A percentile compares a stretch with the other conserved stretches of the same genome.
phyloP scores from a whole-genome alignment of 2,113 vertebrate species.

The Nothoprocta pentlandii region DNA sequence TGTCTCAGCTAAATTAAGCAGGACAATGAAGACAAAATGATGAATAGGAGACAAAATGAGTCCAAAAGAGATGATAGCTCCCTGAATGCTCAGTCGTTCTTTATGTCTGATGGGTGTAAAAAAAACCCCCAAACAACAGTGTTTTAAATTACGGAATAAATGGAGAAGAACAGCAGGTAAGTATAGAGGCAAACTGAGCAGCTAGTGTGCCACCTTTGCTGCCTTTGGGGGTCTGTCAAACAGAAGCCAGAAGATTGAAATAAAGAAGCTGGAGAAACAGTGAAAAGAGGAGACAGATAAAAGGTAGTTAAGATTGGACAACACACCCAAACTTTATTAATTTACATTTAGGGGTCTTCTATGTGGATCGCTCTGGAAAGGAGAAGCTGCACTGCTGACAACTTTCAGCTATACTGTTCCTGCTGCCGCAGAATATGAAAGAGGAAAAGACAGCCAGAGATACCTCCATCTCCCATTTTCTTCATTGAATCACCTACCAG shows the following conservation, averaged over 20 bases:
- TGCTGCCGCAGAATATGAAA: background rate
- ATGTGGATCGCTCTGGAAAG: background rate
- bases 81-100: background rate
- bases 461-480: background rate
- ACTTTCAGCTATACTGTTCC: background rate
- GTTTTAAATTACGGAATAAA: conserved; percentile 22
- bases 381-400: background rate
- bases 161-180: background rate
- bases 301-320: background rate
- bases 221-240: background rate
- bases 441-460: background rate
- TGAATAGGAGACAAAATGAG: conserved; percentile 52
- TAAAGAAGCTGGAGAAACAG: background rate
- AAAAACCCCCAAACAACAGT: background rate
- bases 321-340: background rate
- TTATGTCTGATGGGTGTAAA: background rate
- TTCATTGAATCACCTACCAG: background rate
- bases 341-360: background rate
- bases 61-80: conserved; percentile 26
- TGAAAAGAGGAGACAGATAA: background rate
- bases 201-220: background rate
- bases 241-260: background rate
- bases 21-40: conserved; percentile 62
- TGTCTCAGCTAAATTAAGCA: conserved; percentile 14
- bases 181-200: background rate